Conservation (phyloP, 2,113 vertebrate species). For the Arenaria interpres region DNA sequence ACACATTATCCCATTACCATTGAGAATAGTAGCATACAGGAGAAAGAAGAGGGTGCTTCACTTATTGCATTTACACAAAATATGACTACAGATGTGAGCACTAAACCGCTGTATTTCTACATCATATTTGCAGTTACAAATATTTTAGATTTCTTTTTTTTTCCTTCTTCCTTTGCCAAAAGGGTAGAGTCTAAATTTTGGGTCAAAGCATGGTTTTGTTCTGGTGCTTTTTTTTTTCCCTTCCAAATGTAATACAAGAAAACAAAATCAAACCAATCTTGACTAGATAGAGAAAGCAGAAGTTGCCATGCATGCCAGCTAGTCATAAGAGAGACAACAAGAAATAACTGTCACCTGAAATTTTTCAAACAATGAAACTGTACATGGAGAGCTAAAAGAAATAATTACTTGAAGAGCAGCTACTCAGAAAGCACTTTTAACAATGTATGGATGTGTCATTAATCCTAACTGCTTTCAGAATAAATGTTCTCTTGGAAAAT, state of each 20-base stretch:
- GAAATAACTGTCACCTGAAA: background rate
- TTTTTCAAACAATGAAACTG: slow-evolving; percentile 21
- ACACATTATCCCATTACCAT: background rate
- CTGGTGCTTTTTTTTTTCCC: rapidly evolving
- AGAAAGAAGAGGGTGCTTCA: background rate
- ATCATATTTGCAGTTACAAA: background rate
- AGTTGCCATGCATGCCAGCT: background rate
- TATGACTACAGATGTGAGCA: background rate
- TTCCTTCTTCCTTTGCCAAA: background rate
- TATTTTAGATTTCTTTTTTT: background rate
- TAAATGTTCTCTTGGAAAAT: slow-evolving; percentile 1
- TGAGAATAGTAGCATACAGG: background rate
- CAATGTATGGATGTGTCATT: background rate
- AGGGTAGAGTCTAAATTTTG: background rate
- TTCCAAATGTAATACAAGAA: background rate
- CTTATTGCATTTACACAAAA: background rate
- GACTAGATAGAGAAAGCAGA: background rate
- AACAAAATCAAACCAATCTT: background rate
- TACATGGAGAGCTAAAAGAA: background rate
- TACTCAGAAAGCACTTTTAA: slow-evolving; percentile 17
- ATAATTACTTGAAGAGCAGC: slow-evolving; percentile 10
- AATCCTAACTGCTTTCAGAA: slow-evolving; percentile 2
- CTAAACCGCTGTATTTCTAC: background rate
- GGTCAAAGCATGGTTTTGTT: background rate
- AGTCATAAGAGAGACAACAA: background rate